A percentile compares a stretch with the other conserved stretches of the same genome.
Evolutionary conservation across 2,888 invertebrate genomes (phyloP).

Genomic region (Dascillus cervinus): DNA sequence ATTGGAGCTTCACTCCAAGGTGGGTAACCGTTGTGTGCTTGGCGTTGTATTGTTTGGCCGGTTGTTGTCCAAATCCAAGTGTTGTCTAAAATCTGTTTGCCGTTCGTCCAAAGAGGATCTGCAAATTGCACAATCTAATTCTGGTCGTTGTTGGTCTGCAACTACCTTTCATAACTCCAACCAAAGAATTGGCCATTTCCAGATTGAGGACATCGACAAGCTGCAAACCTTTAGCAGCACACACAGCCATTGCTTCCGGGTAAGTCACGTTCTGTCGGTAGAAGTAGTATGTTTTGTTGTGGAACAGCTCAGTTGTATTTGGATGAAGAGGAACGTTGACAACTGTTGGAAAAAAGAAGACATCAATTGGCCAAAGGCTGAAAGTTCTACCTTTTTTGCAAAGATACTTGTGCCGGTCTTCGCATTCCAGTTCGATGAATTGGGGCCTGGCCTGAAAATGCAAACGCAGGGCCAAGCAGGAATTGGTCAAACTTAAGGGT

Average conservation of each 20-base stretch:
- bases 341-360: no score
- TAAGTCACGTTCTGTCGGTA: neutral
- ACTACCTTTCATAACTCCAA: slow-evolving; percentile 1
- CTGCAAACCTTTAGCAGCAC: neutral
- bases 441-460: no score
- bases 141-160: neutral
- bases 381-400: no score
- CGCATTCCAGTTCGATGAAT: slow-evolving; percentile 2
- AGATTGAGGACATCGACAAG: neutral
- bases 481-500: no score
- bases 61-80: slow-evolving; percentile 4
- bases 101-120: slow-evolving; percentile 2
- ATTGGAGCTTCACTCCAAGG: slow-evolving; percentile 1
- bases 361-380: no score
- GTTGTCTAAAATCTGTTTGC: neutral
- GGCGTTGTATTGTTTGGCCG: neutral
- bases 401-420: no score
- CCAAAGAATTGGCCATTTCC: slow-evolving; percentile 1
- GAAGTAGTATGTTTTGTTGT: slow-evolving; percentile 2
- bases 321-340: slow-evolving; percentile 1
- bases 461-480: no score
- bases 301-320: neutral
- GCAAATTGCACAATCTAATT: neutral
- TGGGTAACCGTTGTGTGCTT: slow-evolving; percentile 3
- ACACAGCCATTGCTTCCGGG: neutral